phyloP scores from a whole-genome alignment of 2,797 vertebrate genomes.

The Miichthys miiuy region DNA sequence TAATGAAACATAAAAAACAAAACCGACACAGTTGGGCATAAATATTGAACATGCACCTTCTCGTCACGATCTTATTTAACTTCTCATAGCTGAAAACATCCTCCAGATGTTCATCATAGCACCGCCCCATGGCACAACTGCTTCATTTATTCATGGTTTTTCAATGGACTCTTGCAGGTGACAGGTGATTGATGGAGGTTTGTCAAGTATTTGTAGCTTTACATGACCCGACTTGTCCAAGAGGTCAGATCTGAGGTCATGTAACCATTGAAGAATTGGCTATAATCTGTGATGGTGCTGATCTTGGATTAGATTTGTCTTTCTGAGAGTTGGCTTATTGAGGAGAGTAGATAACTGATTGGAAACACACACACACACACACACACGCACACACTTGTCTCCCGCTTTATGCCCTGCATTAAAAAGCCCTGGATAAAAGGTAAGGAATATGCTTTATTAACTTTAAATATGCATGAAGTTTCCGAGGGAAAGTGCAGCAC shows the following conservation, averaged over 20 bases:
- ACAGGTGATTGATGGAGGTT: constrained; percentile 24
- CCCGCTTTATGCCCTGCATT: constrained; percentile 73
- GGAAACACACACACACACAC: constrained; percentile 8
- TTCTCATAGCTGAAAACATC: constrained; percentile 3
- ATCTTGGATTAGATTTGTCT: constrained; percentile 51
- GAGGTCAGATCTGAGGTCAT: constrained; percentile 31
- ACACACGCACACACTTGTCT: constrained; percentile 35
- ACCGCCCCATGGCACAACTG: constrained; percentile 15
- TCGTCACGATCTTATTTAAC: constrained; percentile 2
- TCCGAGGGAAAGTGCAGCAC: constrained; percentile 85
- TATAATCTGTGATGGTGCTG: constrained; percentile 32
- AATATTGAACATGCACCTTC: neutral
- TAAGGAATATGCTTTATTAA: constrained; percentile 87
- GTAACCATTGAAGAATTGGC: constrained; percentile 22
- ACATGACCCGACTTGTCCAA: neutral
- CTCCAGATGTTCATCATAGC: constrained; percentile 32
- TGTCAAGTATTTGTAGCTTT: constrained; percentile 14
- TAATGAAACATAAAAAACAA: constrained; percentile 5
- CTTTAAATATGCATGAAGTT: constrained; percentile 89
- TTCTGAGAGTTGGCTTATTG: constrained; percentile 33
- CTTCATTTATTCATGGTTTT: constrained; percentile 47
- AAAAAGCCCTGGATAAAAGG: constrained; percentile 85
- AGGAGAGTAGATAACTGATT: constrained; percentile 55
- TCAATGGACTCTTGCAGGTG: constrained; percentile 10
- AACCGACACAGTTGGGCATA: neutral